Evolutionary conservation across 37 sponge, comb jelly and placozoan species (phyloP).

Genomic region (Agelas oroides): DNA sequence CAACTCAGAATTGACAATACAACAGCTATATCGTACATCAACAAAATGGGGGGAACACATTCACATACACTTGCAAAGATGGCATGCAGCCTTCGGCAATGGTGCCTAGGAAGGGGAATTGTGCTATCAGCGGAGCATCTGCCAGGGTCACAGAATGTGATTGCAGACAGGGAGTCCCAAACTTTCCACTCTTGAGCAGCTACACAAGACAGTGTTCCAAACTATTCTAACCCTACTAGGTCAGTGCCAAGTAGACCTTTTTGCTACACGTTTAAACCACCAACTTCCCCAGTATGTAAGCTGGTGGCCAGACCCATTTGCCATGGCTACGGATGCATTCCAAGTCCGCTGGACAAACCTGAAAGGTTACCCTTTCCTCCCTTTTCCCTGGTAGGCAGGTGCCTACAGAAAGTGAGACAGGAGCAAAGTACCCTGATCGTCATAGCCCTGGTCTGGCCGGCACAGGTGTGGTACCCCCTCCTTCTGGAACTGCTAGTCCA

Average conservation of each 20-base stretch:
- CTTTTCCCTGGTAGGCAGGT: constrained; percentile 15
- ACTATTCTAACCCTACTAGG: too few relatives aligned
- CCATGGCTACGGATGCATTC: constrained; percentile 7
- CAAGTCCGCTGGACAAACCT: not conserved
- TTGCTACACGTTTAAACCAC: constrained; percentile 16
- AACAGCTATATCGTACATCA: constrained; percentile 27
- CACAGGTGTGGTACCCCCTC: not conserved
- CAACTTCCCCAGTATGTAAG: constrained; percentile 27
- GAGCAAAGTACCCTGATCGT: not conserved
- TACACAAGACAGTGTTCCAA: not conserved
- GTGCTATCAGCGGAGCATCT: constrained; percentile 21
- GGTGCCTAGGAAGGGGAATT: constrained; percentile 12
- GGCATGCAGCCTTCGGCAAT: constrained; percentile 13
- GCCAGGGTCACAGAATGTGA: constrained; percentile 16
- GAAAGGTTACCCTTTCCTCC: constrained; percentile 9
- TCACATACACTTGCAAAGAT: not conserved
- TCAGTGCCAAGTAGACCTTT: not conserved
- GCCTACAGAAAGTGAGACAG: too few relatives aligned
- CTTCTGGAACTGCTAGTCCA: not conserved
- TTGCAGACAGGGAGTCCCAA: constrained; percentile 32
- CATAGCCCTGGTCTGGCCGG: constrained; percentile 1
- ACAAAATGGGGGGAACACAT: constrained; percentile 16
- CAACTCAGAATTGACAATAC: constrained; percentile 24
- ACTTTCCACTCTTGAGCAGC: not conserved
- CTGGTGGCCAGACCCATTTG: constrained; percentile 21